Conservation (phyloP, 1,140 invertebrate genomes). For the Sipha flava region DNA sequence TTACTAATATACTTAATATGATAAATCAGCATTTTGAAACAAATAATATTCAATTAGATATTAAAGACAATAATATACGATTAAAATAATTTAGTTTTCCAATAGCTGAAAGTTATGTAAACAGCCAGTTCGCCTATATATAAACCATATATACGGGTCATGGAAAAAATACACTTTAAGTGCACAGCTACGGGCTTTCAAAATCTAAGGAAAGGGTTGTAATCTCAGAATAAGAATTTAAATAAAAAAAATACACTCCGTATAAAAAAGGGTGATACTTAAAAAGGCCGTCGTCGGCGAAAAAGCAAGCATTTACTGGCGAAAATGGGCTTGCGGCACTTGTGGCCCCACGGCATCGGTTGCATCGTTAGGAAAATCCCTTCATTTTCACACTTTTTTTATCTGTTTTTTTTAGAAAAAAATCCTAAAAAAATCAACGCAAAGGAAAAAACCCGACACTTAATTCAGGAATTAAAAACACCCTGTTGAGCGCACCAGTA, state of each 20-base stretch:
- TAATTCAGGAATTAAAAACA: slow-evolving; percentile 31
- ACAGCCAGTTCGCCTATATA: not conserved
- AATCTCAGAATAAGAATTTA: not conserved
- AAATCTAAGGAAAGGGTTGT: not conserved
- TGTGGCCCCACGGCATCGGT: not conserved
- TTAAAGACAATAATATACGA: not conserved
- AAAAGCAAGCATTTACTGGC: slow-evolving; percentile 2
- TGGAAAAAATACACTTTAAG: not conserved
- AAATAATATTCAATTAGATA: too few species aligned
- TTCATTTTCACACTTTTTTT: slow-evolving; percentile 25
- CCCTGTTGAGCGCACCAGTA: slow-evolving; percentile 5
- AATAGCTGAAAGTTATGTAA: not conserved
- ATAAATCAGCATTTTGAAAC: too few species aligned
- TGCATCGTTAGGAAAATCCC: slow-evolving; percentile 8
- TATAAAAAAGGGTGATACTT: slow-evolving; percentile 11
- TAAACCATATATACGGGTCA: not conserved
- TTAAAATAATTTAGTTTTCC: not conserved
- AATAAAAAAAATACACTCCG: slow-evolving; percentile 5
- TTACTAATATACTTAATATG: too few species aligned
- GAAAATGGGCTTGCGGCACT: not conserved
- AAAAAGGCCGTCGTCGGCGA: slow-evolving; percentile 2
- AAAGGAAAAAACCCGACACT: slow-evolving; percentile 11
- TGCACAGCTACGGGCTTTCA: not conserved
- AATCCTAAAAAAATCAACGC: slow-evolving; percentile 21
- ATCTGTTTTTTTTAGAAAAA: not conserved